A percentile compares a stretch with the other conserved stretches of the same genome.
Evolutionary conservation across 1,140 invertebrate species (phyloP).

Genomic region (Bursaphelenchus mucronatus): DNA sequence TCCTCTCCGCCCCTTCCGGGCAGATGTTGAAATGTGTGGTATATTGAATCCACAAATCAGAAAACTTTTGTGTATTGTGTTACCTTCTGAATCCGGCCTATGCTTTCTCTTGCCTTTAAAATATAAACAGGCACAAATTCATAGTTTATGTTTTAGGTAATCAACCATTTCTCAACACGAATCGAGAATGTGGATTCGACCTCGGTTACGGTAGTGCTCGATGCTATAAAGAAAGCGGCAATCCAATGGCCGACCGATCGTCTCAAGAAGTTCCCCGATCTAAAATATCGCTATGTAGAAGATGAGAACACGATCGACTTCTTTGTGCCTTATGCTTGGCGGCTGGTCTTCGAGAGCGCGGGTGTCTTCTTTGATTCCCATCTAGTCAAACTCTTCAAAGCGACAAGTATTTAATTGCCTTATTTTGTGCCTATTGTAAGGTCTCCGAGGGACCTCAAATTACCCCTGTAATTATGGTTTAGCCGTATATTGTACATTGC

Average conservation of each 20-base stretch:
- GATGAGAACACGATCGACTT: conserved; percentile 97
- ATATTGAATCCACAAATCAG: no score
- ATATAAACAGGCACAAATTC: conserved; percentile 19
- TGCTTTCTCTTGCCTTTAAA: not conserved
- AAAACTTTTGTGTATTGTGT: no score
- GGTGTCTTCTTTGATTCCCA: conserved; percentile 71
- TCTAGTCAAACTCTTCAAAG: conserved; percentile 37
- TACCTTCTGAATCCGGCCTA: no score
- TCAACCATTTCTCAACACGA: conserved; percentile 74
- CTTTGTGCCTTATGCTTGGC: conserved; percentile 98
- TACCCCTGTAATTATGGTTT: not conserved
- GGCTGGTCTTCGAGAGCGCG: conserved; percentile 75
- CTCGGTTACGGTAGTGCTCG: conserved; percentile 78
- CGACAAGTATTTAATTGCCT: conserved; percentile 12
- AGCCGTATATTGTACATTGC: no score
- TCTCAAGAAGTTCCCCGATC: conserved; percentile 83
- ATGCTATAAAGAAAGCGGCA: conserved; percentile 78
- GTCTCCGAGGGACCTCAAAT: not conserved
- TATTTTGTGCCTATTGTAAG: not conserved
- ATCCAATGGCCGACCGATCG: conserved; percentile 84
- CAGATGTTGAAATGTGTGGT: no score
- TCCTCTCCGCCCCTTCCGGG: no score
- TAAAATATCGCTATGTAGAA: conserved; percentile 98
- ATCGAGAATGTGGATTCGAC: conserved; percentile 63
- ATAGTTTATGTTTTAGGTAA: conserved; percentile 67